phyloP scores from a whole-genome alignment of 2,888 invertebrate species.

The Hermaeophaga mercurialis region DNA sequence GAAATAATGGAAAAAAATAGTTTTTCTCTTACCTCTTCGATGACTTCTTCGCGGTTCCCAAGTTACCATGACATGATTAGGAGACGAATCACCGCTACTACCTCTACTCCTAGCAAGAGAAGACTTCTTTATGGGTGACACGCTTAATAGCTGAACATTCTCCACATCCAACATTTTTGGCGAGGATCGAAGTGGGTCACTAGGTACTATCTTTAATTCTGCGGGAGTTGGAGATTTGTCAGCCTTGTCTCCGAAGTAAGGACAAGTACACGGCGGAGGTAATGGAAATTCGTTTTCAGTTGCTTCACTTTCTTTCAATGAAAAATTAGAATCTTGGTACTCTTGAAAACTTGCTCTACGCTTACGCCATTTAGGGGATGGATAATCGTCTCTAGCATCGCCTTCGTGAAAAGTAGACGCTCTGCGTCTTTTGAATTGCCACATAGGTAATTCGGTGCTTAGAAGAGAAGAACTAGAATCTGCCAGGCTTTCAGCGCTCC shows the following conservation, averaged over 20 bases:
- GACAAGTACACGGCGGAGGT: conserved; percentile 80
- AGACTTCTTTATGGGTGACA: conserved; percentile 56
- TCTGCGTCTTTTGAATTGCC: conserved; percentile 52
- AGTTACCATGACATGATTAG: conserved; percentile 65
- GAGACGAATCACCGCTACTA: conserved; percentile 45
- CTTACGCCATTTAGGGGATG: conserved; percentile 55
- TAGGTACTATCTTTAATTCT: conserved; percentile 59
- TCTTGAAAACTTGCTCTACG: conserved; percentile 58
- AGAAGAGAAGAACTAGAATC: conserved; percentile 53
- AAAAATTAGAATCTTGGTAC: conserved; percentile 43
- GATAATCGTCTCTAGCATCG: conserved; percentile 53
- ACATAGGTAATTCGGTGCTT: conserved; percentile 48
- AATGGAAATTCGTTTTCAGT: conserved; percentile 59
- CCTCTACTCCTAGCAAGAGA: conserved; percentile 42
- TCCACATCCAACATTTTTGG: conserved; percentile 43
- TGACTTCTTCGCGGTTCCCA: conserved; percentile 70
- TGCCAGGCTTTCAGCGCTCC: conserved; percentile 47
- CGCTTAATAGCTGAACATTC: conserved; percentile 54
- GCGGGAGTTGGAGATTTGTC: conserved; percentile 49
- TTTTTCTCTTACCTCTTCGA: conserved; percentile 53
- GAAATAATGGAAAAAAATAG: too few relatives aligned
- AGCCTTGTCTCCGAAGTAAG: conserved; percentile 75
- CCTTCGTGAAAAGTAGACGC: conserved; percentile 62
- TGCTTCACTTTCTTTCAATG: conserved; percentile 34
- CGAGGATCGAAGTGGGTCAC: conserved; percentile 40